These are phyloP conservation scores for Nesoenas mayeri DNA, from an alignment of 2,113 vertebrate genomes.

Conservation along the genomic window DNA sequence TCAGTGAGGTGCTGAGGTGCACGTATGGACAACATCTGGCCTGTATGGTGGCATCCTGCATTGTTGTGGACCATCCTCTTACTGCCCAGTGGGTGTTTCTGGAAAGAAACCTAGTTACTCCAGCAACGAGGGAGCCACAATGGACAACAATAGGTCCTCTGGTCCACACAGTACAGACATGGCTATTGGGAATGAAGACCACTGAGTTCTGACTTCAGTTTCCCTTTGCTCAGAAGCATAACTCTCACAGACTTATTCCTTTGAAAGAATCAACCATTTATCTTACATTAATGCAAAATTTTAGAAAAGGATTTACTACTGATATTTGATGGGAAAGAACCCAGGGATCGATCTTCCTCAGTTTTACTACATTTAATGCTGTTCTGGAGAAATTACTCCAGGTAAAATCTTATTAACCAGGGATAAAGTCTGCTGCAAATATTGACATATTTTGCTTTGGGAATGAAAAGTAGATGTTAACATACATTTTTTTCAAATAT, in stretches of 20 bases:
- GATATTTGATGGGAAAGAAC: background rate
- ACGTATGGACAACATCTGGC: rapidly evolving
- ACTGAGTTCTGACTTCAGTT: background rate
- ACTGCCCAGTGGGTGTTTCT: background rate
- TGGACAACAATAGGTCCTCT: background rate
- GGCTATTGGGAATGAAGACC: background rate
- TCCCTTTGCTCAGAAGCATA: background rate
- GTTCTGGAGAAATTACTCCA: background rate
- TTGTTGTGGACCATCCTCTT: background rate
- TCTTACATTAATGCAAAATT: background rate
- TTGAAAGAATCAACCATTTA: background rate
- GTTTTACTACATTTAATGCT: background rate
- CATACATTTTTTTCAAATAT: background rate
- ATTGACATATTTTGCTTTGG: background rate
- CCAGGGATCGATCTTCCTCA: background rate
- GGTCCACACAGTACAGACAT: background rate
- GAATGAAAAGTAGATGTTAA: background rate
- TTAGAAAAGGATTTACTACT: background rate
- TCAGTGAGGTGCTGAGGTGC: background rate
- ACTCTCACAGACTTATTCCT: background rate
- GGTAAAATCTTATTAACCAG: background rate
- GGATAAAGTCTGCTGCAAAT: background rate
- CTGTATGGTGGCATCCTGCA: background rate
- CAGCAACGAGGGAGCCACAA: background rate
- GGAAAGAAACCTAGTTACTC: background rate